Percentiles rank a stretch among this genome's conserved stretches.
These are phyloP conservation scores for Blastomussa wellsi DNA, from an alignment of 92 coral and sea anemone genomes.

Conservation along the genomic window DNA sequence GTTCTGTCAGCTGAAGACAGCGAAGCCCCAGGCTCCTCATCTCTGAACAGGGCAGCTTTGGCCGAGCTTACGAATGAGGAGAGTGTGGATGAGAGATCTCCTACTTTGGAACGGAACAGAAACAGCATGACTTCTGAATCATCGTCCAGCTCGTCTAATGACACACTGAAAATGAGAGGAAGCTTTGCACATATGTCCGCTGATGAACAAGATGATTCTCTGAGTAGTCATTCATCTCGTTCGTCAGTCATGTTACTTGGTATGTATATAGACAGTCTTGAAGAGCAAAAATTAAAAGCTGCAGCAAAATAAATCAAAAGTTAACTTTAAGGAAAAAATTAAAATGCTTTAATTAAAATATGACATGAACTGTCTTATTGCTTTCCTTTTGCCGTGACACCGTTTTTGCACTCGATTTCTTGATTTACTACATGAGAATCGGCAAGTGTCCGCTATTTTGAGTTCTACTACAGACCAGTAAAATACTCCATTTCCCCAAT, in stretches of 20 bases:
- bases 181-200: constrained; percentile 62
- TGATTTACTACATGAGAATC: too few species aligned
- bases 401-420: too few species aligned
- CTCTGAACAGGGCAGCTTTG: constrained; percentile 46
- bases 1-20: constrained; percentile 49
- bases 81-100: constrained; percentile 89
- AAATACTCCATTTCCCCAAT: too few species aligned
- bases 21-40: constrained; percentile 27
- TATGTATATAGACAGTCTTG: not conserved
- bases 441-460: not conserved
- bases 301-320: not conserved
- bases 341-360: too few species aligned
- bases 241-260: constrained; percentile 89
- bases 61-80: constrained; percentile 84
- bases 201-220: constrained; percentile 75
- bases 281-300: not conserved
- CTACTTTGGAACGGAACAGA: constrained; percentile 55
- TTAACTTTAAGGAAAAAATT: too few species aligned
- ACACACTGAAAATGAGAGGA: constrained; percentile 78
- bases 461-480: too few species aligned
- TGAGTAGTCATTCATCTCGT: constrained; percentile 63
- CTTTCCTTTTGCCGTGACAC: too few species aligned
- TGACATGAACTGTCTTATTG: too few species aligned
- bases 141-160: constrained; percentile 79
- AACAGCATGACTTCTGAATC: constrained; percentile 79